Percentiles rank a stretch among this genome's conserved stretches.
phyloP scores from a whole-genome alignment of 2,888 invertebrate genomes.

The Brenthis hecate region DNA sequence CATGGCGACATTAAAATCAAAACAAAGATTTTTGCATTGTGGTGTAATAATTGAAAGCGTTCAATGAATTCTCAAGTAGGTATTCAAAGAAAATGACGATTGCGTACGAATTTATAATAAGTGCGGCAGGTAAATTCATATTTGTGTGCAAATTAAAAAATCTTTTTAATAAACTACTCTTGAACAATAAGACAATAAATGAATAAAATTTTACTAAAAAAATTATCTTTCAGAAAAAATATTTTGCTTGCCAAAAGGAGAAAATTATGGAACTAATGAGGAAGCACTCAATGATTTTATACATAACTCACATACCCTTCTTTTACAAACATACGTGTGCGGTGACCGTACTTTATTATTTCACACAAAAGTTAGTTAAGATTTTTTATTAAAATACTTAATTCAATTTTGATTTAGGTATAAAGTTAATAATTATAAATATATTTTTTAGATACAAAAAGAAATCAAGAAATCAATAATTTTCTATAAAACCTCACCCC shows the following conservation, averaged over 20 bases:
- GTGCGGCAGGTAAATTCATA: conserved; percentile 38
- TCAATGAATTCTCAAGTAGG: neutral
- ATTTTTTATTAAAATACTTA: neutral
- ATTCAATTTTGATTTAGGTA: neutral
- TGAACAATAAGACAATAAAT: neutral
- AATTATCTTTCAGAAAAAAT: conserved; percentile 60
- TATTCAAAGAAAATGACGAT: conserved; percentile 30
- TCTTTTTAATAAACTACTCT: too few relatives aligned
- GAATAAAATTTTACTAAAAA: neutral
- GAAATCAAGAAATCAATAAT: conserved; percentile 62
- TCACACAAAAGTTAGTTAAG: conserved; percentile 50
- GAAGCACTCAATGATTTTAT: conserved; percentile 66
- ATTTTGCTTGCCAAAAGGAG: conserved; percentile 51
- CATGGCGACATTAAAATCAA: conserved; percentile 9
- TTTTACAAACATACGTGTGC: conserved; percentile 56
- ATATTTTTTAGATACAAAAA: conserved; percentile 56
- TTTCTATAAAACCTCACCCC: conserved; percentile 67
- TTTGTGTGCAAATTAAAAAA: too few relatives aligned
- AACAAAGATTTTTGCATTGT: conserved; percentile 1
- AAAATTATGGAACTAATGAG: conserved; percentile 54
- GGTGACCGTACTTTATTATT: conserved; percentile 52
- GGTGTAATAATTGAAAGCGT: neutral
- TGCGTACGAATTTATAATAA: conserved; percentile 39
- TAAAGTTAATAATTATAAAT: conserved; percentile 1
- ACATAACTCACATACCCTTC: conserved; percentile 62